Conservation (phyloP, 2,113 vertebrate genomes). For the Pyrgilauda ruficollis region DNA sequence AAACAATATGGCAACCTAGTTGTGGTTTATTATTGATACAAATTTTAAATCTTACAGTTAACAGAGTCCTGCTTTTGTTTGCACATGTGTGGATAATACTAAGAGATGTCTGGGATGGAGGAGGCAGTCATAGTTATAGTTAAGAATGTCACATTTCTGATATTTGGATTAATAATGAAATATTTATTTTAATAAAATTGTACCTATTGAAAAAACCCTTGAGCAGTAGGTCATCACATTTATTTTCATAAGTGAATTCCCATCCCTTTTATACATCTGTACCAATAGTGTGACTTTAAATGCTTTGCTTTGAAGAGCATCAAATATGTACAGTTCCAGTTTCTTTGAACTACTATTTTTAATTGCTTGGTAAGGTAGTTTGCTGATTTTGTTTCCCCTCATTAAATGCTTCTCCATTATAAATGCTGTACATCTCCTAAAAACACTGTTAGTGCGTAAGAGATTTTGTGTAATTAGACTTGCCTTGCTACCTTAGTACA, state of each 20-base stretch:
- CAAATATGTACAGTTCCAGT: neutral
- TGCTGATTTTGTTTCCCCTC: neutral
- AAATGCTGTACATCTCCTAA: neutral
- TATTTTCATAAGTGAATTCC: neutral
- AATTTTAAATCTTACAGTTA: neutral
- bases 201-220: neutral
- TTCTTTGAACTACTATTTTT: neutral
- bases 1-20: neutral
- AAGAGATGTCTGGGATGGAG: neutral
- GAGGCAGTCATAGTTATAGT: neutral
- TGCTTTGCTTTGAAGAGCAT: neutral
- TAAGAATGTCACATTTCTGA: neutral
- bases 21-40: neutral
- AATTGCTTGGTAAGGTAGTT: neutral
- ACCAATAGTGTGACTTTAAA: neutral
- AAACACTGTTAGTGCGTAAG: neutral
- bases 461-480: neutral
- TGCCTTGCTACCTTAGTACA: neutral
- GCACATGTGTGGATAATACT: accelerated
- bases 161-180: neutral
- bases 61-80: neutral
- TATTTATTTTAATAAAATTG: neutral
- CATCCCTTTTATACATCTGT: neutral
- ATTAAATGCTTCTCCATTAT: neutral
- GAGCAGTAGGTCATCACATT: neutral